phyloP scores from a whole-genome alignment of 1,140 invertebrate genomes.

The Meloidogyne hapla region DNA sequence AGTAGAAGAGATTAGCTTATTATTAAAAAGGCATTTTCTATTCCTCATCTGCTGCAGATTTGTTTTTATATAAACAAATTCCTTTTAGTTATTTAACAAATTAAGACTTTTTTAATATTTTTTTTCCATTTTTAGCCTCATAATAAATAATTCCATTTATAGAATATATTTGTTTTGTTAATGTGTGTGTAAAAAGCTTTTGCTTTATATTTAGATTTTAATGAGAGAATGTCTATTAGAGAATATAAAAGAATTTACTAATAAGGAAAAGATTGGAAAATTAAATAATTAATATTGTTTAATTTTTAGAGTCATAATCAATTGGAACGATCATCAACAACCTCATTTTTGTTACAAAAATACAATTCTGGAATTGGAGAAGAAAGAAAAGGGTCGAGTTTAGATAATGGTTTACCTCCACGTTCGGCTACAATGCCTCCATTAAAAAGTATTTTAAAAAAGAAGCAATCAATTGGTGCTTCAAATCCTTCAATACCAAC shows the following conservation, averaged over 20 bases:
- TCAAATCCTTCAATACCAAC: neutral
- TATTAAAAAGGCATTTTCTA: no score
- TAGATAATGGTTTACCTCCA: neutral
- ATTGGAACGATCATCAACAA: neutral
- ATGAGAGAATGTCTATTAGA: no score
- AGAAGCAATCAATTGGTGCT: neutral
- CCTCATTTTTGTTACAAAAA: neutral
- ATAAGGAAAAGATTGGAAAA: neutral
- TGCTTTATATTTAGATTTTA: no score
- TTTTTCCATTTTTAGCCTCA: neutral
- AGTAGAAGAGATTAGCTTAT: no score
- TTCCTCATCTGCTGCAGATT: no score
- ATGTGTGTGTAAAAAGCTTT: no score
- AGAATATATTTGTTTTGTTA: no score
- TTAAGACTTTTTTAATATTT: no score
- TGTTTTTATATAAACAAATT: no score
- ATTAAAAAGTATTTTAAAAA: conserved; percentile 24
- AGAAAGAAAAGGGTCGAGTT: neutral
- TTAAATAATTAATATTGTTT: neutral
- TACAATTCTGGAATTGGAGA: neutral
- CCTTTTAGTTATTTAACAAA: no score
- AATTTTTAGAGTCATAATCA: neutral
- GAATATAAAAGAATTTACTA: no score
- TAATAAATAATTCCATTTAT: neutral
- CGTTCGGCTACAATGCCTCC: conserved; percentile 22